Percentiles rank a stretch among this genome's conserved stretches.
Evolutionary conservation across 2,113 vertebrate species (phyloP).

Genomic region (Dunckerocampus dactyliophorus): DNA sequence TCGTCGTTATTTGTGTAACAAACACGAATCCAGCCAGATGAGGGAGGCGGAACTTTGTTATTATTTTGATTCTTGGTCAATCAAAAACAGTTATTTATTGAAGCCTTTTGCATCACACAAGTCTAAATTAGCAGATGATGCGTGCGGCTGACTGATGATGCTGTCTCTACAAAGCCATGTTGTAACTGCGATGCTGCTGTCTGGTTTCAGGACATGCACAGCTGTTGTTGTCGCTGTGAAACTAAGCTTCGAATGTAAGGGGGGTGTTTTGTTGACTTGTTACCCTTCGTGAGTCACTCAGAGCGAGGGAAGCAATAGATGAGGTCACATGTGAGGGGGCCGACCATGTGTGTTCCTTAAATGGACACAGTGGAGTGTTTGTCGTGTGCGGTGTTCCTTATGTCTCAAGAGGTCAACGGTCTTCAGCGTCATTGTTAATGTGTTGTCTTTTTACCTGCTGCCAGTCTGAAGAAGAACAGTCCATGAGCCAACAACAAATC

Average conservation of each 20-base stretch:
- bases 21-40: no score
- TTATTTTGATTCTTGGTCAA: no score
- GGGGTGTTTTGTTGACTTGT: constrained; percentile 32
- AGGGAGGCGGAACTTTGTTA: no score
- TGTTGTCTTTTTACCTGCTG: no score
- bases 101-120: background rate
- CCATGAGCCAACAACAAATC: background rate
- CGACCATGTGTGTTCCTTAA: constrained; percentile 15
- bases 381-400: background rate
- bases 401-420: background rate
- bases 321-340: constrained; percentile 24
- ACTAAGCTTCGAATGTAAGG: constrained; percentile 22
- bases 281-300: constrained; percentile 23
- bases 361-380: background rate
- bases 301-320: constrained; percentile 8
- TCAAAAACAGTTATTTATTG: no score
- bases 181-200: constrained; percentile 16
- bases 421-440: background rate
- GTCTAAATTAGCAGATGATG: constrained; percentile 20
- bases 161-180: constrained; percentile 48
- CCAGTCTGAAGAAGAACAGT: background rate
- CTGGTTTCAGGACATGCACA: constrained; percentile 46
- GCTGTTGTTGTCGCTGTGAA: constrained; percentile 63
- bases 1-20: no score
- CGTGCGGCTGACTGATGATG: constrained; percentile 29